Base-by-base conservation (phyloP, 2,113 vertebrate genomes). In the Numenius arquata region DNA sequence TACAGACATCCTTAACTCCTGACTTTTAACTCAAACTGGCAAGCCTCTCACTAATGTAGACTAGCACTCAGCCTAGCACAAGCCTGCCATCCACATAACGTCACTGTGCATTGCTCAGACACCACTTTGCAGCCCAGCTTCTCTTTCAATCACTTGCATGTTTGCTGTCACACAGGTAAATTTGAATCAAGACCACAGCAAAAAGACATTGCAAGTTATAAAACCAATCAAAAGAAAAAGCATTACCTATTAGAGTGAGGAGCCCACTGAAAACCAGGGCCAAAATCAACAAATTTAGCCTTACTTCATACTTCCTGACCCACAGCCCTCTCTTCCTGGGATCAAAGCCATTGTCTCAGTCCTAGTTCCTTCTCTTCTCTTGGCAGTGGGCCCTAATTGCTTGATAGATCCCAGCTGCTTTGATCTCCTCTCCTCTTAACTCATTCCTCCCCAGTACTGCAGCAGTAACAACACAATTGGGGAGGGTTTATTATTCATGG, bases 381-480 rank as follows among this genome's bases (percentile, higher is more conserved):
- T 94, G 89, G 96, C 96, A 73, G 58, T 59, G 23, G 14, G 80
- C 94, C 83, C 61, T 93, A 38, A 76, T 65, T 68, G 36, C 88
- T 81, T 96, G 93, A 95, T 95, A 81, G 92, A 68, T 94, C 84
- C 88, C 96, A 96, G 88, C 70, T 96, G 96, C 90, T 94, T 96
- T 94, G 84, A 96, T 90, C 48, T 58, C 41, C 15, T 5, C n/a
- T 38, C 34, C 12, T 50, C 55, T 96, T 97, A 96, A 96, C 96
- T 84, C 90, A 14, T 73, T 96, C 80, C 11, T 95, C 17, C 25
- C 88, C 74, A 52, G 27, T 23, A 9, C 15, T 38, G 11, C 50
- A 84, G 68, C 45, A 47, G 38, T n/a, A 63, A n/a, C 0, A 6
- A 29, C 36, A 55, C 18, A 61, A 47, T 41, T 36, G 43, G 14